Conservation (phyloP, 2,888 invertebrate species). For the Mylabris sibirica region DNA sequence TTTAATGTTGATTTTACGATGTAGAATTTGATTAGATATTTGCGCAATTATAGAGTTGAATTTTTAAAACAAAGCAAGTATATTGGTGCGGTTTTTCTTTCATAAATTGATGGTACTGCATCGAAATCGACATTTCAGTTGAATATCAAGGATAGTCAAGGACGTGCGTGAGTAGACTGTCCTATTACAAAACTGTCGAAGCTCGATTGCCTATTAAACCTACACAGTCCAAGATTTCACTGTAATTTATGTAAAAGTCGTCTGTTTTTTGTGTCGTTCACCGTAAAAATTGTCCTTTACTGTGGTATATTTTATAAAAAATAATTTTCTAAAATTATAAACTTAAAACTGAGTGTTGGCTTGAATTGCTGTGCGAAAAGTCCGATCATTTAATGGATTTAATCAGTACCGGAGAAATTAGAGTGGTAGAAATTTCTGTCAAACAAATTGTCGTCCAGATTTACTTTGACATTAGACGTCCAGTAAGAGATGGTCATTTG, state of each 20-base stretch:
- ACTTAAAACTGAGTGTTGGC: too few relatives aligned
- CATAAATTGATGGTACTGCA: background rate
- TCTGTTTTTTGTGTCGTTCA: background rate
- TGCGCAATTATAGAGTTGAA: background rate
- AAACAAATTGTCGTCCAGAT: slow-evolving; percentile 40
- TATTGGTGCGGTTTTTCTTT: background rate
- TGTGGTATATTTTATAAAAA: too few relatives aligned
- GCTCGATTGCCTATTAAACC: slow-evolving; percentile 28
- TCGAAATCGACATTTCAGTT: slow-evolving; percentile 11
- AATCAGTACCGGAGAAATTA: slow-evolving; percentile 34
- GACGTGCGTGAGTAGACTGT: slow-evolving; percentile 10
- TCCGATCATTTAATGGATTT: slow-evolving; percentile 34
- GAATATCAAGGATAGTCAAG: slow-evolving; percentile 7
- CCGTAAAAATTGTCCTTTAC: background rate
- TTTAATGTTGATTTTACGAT: background rate
- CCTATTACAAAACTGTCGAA: slow-evolving; percentile 10
- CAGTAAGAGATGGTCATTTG: slow-evolving; percentile 41
- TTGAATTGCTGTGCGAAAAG: background rate
- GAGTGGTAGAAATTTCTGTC: slow-evolving; percentile 25
- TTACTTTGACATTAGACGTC: slow-evolving; percentile 41
- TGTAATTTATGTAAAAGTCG: background rate
- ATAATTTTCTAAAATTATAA: too few relatives aligned
- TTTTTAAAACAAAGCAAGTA: background rate
- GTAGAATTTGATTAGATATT: background rate
- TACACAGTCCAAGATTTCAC: slow-evolving; percentile 26